Percentiles rank a stretch among this genome's conserved stretches.
phyloP scores from a whole-genome alignment of 2,888 invertebrate species.

The Ethmia dodecea region DNA sequence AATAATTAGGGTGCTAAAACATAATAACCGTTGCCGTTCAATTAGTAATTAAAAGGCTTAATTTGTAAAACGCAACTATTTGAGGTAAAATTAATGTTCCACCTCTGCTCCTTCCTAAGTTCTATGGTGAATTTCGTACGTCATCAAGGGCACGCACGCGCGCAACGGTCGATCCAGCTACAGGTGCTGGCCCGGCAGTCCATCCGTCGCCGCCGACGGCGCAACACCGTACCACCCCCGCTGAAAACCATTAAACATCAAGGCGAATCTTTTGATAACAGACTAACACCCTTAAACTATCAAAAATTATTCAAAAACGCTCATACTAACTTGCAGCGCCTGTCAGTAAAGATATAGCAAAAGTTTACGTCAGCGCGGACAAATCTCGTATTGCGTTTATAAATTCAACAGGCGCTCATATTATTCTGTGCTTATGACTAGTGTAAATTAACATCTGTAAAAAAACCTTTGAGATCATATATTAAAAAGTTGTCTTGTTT shows the following conservation, averaged over 20 bases:
- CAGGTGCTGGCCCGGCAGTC: conserved; percentile 73
- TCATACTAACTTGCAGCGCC: conserved; percentile 28
- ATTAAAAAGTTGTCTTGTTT: conserved; percentile 42
- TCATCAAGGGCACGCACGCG: conserved; percentile 73
- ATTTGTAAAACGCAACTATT: no score
- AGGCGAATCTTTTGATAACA: conserved; percentile 39
- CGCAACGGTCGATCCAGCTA: conserved; percentile 72
- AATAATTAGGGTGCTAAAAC: no score
- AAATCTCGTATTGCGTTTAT: conserved; percentile 33
- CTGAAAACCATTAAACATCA: conserved; percentile 19
- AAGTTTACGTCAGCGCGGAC: conserved; percentile 15
- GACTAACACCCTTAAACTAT: conserved; percentile 36
- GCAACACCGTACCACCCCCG: conserved; percentile 25
- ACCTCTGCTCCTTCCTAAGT: conserved; percentile 21
- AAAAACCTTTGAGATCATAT: conserved; percentile 41
- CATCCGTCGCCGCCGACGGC: conserved; percentile 38
- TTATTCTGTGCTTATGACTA: conserved; percentile 22
- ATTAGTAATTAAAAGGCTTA: no score
- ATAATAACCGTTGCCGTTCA: no score
- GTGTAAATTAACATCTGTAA: conserved; percentile 24
- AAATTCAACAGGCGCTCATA: conserved; percentile 60
- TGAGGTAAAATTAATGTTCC: no score
- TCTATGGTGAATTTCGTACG: conserved; percentile 52
- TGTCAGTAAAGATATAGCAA: conserved; percentile 28
- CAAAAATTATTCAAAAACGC: conserved; percentile 11